Evolutionary conservation across 2,888 invertebrate genomes (phyloP).

Genomic region (Tineola bisselliella): DNA sequence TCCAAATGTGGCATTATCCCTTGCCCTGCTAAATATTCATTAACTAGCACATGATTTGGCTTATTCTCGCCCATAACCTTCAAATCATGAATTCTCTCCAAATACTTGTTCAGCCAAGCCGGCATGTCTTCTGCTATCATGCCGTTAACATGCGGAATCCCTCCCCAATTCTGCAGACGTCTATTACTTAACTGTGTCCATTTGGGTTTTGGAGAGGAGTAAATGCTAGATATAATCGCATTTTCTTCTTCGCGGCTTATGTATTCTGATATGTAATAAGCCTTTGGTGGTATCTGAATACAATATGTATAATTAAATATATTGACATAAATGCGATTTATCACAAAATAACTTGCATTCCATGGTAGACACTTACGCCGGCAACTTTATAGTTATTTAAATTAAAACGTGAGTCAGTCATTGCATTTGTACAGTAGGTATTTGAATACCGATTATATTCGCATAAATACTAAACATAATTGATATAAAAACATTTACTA

Average conservation of each 20-base stretch:
- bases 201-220: conserved; percentile 88
- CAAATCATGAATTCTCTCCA: conserved; percentile 74
- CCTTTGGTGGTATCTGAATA: conserved; percentile 66
- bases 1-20: conserved; percentile 98
- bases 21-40: conserved; percentile 93
- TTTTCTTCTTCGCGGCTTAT: conserved; percentile 79
- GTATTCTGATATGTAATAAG: conserved; percentile 89
- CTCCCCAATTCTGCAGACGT: conserved; percentile 97
- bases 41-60: conserved; percentile 94
- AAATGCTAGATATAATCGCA: conserved; percentile 76
- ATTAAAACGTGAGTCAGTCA: conserved; percentile 14
- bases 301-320: not conserved
- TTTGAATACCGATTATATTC: too few relatives aligned
- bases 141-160: conserved; percentile 90
- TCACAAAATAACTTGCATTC: too few relatives aligned
- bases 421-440: not conserved
- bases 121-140: conserved; percentile 94
- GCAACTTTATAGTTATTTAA: conserved; percentile 23
- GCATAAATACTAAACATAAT: too few relatives aligned
- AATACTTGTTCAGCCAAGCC: conserved; percentile 78
- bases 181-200: conserved; percentile 94
- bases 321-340: too few relatives aligned
- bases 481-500: too few relatives aligned
- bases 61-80: conserved; percentile 75
- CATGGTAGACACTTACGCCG: conserved; percentile 23